A percentile compares a stretch with the other conserved stretches of the same genome.
These are phyloP conservation scores for Dryobates pubescens DNA, from an alignment of 2,797 vertebrate species.

Conservation along the genomic window DNA sequence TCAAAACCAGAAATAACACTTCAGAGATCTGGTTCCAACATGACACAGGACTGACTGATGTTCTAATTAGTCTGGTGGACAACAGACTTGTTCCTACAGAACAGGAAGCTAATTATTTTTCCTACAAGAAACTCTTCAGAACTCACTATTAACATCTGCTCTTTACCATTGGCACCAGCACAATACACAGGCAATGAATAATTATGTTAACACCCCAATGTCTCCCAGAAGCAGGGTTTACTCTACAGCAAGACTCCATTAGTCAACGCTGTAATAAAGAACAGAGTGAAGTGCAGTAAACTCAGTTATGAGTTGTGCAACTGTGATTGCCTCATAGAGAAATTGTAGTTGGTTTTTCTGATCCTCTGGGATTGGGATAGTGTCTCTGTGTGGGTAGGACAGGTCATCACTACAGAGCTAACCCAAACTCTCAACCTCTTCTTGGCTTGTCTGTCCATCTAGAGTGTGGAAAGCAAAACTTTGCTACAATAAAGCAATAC, in stretches of 20 bases:
- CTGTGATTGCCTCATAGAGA: slow-evolving; percentile 29
- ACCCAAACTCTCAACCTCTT: background rate
- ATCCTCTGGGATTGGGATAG: background rate
- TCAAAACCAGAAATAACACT: slow-evolving; percentile 20
- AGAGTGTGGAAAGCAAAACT: background rate
- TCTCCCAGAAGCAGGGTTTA: background rate
- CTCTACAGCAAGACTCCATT: slow-evolving; percentile 25
- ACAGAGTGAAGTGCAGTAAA: slow-evolving; percentile 21
- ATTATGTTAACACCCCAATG: slow-evolving; percentile 13
- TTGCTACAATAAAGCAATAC: background rate
- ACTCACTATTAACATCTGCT: slow-evolving; percentile 49
- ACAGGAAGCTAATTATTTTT: slow-evolving; percentile 61
- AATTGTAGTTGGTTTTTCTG: background rate
- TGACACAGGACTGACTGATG: slow-evolving; percentile 20
- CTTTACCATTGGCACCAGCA: slow-evolving; percentile 24
- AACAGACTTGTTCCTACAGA: slow-evolving; percentile 42
- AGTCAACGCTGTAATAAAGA: slow-evolving; percentile 45
- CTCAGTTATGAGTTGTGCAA: slow-evolving; percentile 36
- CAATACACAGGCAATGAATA: slow-evolving; percentile 31
- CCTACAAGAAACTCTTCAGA: slow-evolving; percentile 37
- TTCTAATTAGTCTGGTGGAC: slow-evolving; percentile 51
- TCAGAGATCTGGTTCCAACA: slow-evolving; percentile 32
- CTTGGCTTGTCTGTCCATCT: background rate
- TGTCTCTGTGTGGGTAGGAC: background rate
- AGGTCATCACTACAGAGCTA: background rate